Base-by-base conservation (phyloP, 2,888 invertebrate species). In the Drosophila subsilvestris region DNA sequence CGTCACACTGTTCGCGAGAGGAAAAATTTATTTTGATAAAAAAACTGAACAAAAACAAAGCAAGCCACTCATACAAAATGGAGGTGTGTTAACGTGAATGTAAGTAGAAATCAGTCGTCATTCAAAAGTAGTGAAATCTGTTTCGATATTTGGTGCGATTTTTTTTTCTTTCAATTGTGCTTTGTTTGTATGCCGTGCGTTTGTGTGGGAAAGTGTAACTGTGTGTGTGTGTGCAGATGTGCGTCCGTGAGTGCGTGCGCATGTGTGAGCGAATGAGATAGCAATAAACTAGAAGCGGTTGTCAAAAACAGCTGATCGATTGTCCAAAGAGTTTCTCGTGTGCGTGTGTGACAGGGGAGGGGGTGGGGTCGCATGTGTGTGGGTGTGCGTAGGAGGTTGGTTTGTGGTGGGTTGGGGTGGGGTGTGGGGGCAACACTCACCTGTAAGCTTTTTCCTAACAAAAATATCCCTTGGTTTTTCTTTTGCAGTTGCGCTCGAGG, bases 81-180 rank as follows among this genome's bases (percentile, higher is more conserved):
- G 86, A 82, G 85, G 76, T 82, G 83, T 82, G 81, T 86, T 82
- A 82, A 80, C 82, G 74, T 68, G 68, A 63, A 86, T 76, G 86
- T 85, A 76, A 85, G 81, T 82, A 20, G 25, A 58, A 47, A 27
- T 20, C 22, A 29, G 51, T 61, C 44, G 20, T 43, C 47, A 37
- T 44, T n/a, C 37, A 45, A 32, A 42, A 18, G 12, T 8, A 54
- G 57, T 27, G 42, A 54, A 69, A 50, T 47, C 22, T 43, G 29
- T 27, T 32, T 18, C 27, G 20, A 43, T 47, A 49, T 57, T 57
- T 47, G 57, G 49, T 37, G 45, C 58, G 42, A 55, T 57, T 70
- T 63, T 70, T 54, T 53, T 70, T 63, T 62, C 45, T 69, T 71
- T 71, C 63, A 57, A 53, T 71, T 71, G 71, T 63, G 71, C 71